Evolutionary conservation across 2,888 invertebrate species (phyloP).

Genomic region (Mythimna albipuncta): DNA sequence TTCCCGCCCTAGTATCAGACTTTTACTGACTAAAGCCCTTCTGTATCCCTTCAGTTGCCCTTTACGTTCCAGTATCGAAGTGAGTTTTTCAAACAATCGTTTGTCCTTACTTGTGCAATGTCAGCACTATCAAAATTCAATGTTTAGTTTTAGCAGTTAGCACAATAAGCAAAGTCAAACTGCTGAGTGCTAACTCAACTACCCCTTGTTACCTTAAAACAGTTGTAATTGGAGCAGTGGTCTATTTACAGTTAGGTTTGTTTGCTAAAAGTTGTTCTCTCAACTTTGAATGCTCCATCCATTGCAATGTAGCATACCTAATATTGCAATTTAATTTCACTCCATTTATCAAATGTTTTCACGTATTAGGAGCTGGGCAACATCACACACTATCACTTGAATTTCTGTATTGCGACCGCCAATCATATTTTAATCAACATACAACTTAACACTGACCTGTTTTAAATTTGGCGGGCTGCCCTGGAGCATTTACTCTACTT

Average conservation of each 20-base stretch:
- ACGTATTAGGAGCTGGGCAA: constrained; percentile 4
- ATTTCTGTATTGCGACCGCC: neutral
- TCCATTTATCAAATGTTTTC: constrained; percentile 20
- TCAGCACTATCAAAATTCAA: neutral
- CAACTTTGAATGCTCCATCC: constrained; percentile 3
- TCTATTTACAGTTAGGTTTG: constrained; percentile 11
- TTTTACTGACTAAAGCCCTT: no score
- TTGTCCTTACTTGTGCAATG: neutral
- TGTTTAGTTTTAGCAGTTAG: constrained; percentile 9
- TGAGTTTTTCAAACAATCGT: neutral
- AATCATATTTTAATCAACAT: no score
- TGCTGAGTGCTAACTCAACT: constrained; percentile 30
- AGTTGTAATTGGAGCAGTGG: constrained; percentile 35
- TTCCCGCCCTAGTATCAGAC: no score
- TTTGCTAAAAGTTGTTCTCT: constrained; percentile 31
- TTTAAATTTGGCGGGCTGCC: no score
- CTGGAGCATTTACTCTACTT: no score
- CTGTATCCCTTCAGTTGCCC: no score
- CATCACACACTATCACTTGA: neutral
- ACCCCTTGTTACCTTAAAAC: constrained; percentile 21
- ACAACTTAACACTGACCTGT: no score
- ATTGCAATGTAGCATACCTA: neutral
- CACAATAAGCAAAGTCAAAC: constrained; percentile 25
- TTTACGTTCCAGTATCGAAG: no score
- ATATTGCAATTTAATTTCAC: constrained; percentile 23